These are phyloP conservation scores for Polyommatus iphigenia DNA, from an alignment of 2,888 invertebrate genomes.

Conservation along the genomic window DNA sequence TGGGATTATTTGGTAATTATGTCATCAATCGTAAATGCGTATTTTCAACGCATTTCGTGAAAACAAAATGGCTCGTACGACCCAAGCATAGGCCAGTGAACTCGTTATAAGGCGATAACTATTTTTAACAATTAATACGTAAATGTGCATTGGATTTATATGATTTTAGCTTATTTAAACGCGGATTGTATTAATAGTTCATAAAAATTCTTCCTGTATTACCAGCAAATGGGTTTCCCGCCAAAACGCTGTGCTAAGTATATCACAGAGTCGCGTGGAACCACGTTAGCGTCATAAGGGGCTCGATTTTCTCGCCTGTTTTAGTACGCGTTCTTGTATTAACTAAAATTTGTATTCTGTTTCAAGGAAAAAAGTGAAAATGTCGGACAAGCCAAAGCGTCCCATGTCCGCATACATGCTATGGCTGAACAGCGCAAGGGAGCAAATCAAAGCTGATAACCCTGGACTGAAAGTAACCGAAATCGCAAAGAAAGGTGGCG, in stretches of 20 bases:
- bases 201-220: conserved; percentile 39
- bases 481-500: conserved; percentile 96
- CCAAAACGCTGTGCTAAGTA: conserved; percentile 74
- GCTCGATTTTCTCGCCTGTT: conserved; percentile 47
- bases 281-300: conserved; percentile 49
- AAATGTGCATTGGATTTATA: conserved; percentile 44
- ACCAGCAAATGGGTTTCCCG: conserved; percentile 69
- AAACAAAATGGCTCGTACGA: conserved; percentile 81
- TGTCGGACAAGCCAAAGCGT: conserved; percentile 95
- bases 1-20: conserved; percentile 70
- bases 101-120: conserved; percentile 74
- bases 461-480: conserved; percentile 96
- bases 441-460: conserved; percentile 92
- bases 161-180: conserved; percentile 39
- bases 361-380: conserved; percentile 82
- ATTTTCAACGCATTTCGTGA: conserved; percentile 77
- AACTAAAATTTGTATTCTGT: conserved; percentile 34
- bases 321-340: conserved; percentile 57
- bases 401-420: conserved; percentile 96
- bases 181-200: conserved; percentile 40
- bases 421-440: conserved; percentile 94
- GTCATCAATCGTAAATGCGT: conserved; percentile 74
- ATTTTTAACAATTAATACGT: conserved; percentile 52
- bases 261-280: conserved; percentile 53
- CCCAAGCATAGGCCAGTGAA: conserved; percentile 78